A percentile compares a stretch with the other conserved stretches of the same genome.
Conservation (phyloP, 2,888 invertebrate genomes). For the Pseudoips prasinana region DNA sequence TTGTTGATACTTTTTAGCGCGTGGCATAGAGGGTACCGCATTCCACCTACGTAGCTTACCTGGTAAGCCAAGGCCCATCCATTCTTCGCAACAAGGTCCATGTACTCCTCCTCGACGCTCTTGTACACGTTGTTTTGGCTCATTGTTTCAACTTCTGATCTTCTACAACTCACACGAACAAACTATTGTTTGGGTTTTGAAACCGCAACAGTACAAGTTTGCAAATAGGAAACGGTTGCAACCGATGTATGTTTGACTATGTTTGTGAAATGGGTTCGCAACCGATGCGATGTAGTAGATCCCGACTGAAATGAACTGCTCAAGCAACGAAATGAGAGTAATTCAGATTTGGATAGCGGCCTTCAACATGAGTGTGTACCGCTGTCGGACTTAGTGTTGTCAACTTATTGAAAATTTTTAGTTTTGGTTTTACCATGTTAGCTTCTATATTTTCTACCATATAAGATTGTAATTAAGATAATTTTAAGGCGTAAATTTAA, state of each 20-base stretch:
- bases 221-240: constrained; percentile 15
- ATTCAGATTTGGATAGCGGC: constrained; percentile 27
- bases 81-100: constrained; percentile 85
- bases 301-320: constrained; percentile 15
- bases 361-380: constrained; percentile 34
- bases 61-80: constrained; percentile 88
- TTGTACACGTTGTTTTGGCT: constrained; percentile 35
- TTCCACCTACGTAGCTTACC: constrained; percentile 74
- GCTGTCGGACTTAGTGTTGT: constrained; percentile 41
- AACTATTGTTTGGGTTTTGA: constrained; percentile 32
- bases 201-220: constrained; percentile 26
- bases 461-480: too few species aligned
- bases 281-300: constrained; percentile 8
- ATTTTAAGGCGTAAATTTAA: too few species aligned
- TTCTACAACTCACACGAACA: constrained; percentile 22
- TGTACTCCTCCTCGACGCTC: constrained; percentile 86
- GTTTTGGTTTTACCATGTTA: constrained; percentile 15
- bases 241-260: constrained; percentile 2
- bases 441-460: constrained; percentile 13
- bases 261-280: constrained; percentile 5
- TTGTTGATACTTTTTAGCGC: constrained; percentile 39
- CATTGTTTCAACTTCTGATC: constrained; percentile 23
- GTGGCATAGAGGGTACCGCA: constrained; percentile 49
- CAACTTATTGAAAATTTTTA: constrained; percentile 18
- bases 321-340: constrained; percentile 23